phyloP scores from a whole-genome alignment of 2,797 vertebrate species.

The Balearica regulorum region DNA sequence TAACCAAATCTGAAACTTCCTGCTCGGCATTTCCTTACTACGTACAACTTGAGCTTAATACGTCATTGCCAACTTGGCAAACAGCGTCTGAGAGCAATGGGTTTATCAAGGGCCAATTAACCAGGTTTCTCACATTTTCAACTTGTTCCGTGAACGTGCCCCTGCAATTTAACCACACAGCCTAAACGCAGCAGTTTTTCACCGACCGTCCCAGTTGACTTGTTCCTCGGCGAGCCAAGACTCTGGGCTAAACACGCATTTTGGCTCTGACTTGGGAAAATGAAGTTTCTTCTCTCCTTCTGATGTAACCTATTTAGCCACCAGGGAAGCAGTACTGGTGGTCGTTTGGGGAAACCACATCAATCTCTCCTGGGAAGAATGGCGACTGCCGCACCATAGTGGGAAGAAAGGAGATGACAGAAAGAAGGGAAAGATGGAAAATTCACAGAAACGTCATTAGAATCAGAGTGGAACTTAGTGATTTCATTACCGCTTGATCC shows the following conservation, averaged over 20 bases:
- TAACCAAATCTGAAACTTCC: not conserved
- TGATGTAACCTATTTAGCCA: not conserved
- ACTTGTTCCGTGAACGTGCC: accelerated
- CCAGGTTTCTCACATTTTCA: not conserved
- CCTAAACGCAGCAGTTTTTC: not conserved
- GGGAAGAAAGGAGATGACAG: not conserved
- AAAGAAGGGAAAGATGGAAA: not conserved
- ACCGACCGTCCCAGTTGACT: not conserved
- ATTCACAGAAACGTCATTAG: not conserved
- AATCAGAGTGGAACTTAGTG: not conserved
- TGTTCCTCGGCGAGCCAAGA: not conserved
- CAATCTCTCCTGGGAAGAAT: not conserved
- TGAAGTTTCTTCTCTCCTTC: not conserved
- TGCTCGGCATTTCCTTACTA: not conserved
- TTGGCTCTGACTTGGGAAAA: not conserved
- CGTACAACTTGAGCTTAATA: not conserved
- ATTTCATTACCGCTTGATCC: not conserved
- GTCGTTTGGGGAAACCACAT: not conserved
- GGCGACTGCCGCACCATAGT: not conserved
- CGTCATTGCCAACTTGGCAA: not conserved
- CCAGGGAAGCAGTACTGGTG: not conserved
- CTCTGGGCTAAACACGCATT: not conserved
- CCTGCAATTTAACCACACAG: not conserved
- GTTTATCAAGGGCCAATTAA: not conserved
- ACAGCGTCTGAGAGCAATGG: not conserved